Percentiles rank a stretch among this genome's conserved stretches.
phyloP scores from a whole-genome alignment of 2,113 vertebrate genomes.

The Osmerus mordax region DNA sequence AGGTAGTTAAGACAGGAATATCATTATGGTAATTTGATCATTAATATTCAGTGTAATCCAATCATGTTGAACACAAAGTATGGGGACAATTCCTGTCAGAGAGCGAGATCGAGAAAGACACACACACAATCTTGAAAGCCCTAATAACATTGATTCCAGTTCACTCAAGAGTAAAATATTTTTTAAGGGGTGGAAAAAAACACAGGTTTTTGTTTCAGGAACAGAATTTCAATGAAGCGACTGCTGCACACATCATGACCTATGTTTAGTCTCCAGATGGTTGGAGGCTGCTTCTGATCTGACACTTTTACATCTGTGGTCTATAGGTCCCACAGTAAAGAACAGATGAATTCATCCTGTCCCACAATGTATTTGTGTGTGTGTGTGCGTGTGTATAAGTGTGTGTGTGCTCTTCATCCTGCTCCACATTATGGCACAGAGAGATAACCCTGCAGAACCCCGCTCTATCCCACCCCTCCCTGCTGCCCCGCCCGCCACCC shows the following conservation, averaged over 20 bases:
- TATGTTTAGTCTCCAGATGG: not conserved
- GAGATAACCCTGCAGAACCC: constrained; percentile 54
- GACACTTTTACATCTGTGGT: not conserved
- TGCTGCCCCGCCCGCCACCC: constrained; percentile 51
- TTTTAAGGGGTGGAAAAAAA: too few species aligned
- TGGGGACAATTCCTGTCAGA: not conserved
- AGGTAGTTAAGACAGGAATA: not conserved
- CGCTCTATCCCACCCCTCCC: constrained; percentile 52
- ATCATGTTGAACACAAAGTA: not conserved
- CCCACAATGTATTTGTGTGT: not conserved
- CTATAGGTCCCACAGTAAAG: not conserved
- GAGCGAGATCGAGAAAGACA: not conserved
- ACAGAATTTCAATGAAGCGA: not conserved
- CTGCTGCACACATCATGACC: not conserved
- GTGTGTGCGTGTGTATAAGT: not conserved
- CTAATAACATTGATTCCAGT: too few species aligned
- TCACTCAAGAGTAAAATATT: too few species aligned
- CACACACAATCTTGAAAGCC: not conserved
- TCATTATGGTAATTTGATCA: not conserved
- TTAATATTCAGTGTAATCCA: constrained; percentile 1
- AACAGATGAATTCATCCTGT: constrained; percentile 22
- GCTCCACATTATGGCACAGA: constrained; percentile 28
- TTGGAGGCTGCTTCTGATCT: not conserved
- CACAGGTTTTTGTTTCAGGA: too few species aligned
- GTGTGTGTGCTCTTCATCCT: constrained; percentile 8